Percentiles rank a stretch among this genome's conserved stretches.
Evolutionary conservation across 2,888 invertebrate genomes (phyloP).

Genomic region (Choreutis nemorana): DNA sequence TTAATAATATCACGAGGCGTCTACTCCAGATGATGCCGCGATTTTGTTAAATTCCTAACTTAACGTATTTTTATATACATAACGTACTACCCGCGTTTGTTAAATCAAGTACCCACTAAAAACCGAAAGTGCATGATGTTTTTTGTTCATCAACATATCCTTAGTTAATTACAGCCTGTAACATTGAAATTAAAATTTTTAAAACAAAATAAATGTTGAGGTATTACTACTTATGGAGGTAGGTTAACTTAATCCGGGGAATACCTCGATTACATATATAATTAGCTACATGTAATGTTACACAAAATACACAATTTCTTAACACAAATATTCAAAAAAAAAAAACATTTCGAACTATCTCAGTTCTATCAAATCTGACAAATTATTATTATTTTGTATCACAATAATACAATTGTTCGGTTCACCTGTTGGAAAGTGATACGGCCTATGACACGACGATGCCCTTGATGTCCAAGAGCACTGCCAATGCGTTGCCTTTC

Average conservation of each 20-base stretch:
- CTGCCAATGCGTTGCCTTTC: too few species aligned
- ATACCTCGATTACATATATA: conserved; percentile 17
- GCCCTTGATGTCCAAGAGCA: too few species aligned
- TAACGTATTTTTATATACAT: conserved; percentile 60
- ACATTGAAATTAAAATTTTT: conserved; percentile 55
- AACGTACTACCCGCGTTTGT: conserved; percentile 57
- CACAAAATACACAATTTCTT: too few species aligned
- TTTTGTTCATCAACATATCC: conserved; percentile 19
- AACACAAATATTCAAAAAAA: too few species aligned
- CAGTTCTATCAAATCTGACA: too few species aligned
- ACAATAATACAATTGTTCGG: too few species aligned
- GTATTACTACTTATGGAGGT: conserved; percentile 52
- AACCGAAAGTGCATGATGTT: conserved; percentile 27
- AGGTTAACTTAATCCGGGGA: conserved; percentile 26
- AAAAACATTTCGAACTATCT: too few species aligned
- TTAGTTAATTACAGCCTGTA: conserved; percentile 25
- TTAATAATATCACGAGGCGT: conserved; percentile 65
- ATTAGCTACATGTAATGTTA: too few species aligned
- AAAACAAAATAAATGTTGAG: conserved; percentile 60
- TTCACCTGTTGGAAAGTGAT: too few species aligned
- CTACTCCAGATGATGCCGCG: conserved; percentile 52
- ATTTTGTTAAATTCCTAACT: conserved; percentile 44
- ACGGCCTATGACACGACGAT: too few species aligned
- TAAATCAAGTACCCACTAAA: conserved; percentile 11
- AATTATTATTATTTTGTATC: too few species aligned